phyloP scores from a whole-genome alignment of 2,888 invertebrate species.

The Frankliniella intonsa region DNA sequence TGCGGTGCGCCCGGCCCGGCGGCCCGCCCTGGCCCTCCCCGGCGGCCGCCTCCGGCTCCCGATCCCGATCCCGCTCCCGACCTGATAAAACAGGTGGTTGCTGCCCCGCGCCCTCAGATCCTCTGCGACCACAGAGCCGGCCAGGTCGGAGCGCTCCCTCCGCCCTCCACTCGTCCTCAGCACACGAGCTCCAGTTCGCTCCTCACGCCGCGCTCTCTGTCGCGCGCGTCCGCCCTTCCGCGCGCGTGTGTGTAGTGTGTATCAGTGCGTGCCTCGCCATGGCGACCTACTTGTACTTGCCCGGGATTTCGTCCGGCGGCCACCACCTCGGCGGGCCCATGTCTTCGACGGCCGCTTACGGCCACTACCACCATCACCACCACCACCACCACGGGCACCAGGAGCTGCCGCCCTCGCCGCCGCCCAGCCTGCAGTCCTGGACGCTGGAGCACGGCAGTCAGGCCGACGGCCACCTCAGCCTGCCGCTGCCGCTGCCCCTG shows the following conservation, averaged over 20 bases:
- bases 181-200: not conserved
- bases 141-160: not conserved
- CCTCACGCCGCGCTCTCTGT: not conserved
- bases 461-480: not conserved
- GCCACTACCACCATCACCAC: conserved; percentile 17
- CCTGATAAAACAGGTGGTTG: not conserved
- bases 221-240: not conserved
- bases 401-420: conserved; percentile 13
- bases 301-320: not conserved
- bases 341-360: not conserved
- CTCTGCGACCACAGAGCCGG: not conserved
- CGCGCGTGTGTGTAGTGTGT: not conserved
- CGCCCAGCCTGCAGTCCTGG: conserved; percentile 20
- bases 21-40: not conserved
- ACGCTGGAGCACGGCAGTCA: not conserved
- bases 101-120: not conserved
- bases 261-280: not conserved
- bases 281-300: conserved; percentile 4
- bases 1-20: too few species aligned
- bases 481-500: not conserved
- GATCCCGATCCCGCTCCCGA: not conserved
- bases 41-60: too few species aligned
- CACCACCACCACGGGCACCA: not conserved
- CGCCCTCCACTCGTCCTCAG: not conserved
- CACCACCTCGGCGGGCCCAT: not conserved